These are phyloP conservation scores for Acronicta aceris DNA, from an alignment of 2,888 invertebrate species.

Conservation along the genomic window DNA sequence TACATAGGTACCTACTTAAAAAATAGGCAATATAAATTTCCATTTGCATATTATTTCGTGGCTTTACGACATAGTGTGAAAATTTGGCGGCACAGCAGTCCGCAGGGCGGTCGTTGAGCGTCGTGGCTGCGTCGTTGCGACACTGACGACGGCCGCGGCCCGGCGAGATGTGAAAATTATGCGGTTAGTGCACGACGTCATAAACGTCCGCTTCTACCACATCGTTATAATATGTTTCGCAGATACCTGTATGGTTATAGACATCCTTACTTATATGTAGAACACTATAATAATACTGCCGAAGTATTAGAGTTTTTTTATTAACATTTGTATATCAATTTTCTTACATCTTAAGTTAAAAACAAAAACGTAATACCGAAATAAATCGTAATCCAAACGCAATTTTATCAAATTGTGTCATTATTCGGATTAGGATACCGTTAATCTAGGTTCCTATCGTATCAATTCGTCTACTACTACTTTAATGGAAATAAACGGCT, in stretches of 20 bases:
- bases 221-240: conserved; percentile 14
- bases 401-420: too few species aligned
- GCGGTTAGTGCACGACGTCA: conserved; percentile 65
- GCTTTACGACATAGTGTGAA: conserved; percentile 17
- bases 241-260: conserved; percentile 28
- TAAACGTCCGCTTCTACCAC: conserved; percentile 60
- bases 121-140: conserved; percentile 35
- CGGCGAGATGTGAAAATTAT: conserved; percentile 74
- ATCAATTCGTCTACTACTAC: too few species aligned
- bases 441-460: too few species aligned
- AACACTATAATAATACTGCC: conserved; percentile 10
- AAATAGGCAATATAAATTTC: background rate
- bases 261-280: conserved; percentile 10
- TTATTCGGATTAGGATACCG: too few species aligned
- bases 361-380: too few species aligned
- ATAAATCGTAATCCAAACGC: too few species aligned
- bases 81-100: conserved; percentile 43
- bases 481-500: too few species aligned
- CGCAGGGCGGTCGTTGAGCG: conserved; percentile 47
- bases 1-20: too few species aligned
- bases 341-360: too few species aligned
- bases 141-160: conserved; percentile 22
- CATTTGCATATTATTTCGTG: conserved; percentile 47
- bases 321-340: background rate
- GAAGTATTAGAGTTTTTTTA: conserved; percentile 12